These are phyloP conservation scores for Epinephelus fuscoguttatus DNA, from an alignment of 2,113 vertebrate genomes.

Conservation along the genomic window DNA sequence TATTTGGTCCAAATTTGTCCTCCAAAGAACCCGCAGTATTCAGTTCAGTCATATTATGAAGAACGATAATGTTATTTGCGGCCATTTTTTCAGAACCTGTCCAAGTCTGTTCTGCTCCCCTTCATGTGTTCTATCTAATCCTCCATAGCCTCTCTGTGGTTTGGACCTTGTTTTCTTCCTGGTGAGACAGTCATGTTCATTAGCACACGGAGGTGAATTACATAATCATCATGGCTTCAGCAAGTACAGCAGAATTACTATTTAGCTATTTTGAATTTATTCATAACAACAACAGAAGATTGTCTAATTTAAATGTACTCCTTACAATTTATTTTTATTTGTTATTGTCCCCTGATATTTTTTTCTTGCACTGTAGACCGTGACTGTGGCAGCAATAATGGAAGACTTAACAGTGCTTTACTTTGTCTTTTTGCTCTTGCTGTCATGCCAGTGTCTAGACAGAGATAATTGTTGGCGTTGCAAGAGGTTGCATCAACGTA, in stretches of 20 bases:
- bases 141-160: conserved; percentile 2
- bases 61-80: conserved; percentile 3
- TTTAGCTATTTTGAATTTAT: not conserved
- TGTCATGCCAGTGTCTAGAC: conserved; percentile 45
- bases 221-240: not conserved
- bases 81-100: conserved; percentile 4
- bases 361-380: not conserved
- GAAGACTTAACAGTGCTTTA: not conserved
- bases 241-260: not conserved
- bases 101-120: not conserved
- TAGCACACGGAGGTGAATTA: not conserved
- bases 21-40: not conserved
- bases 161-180: conserved; percentile 9
- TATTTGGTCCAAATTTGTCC: not conserved
- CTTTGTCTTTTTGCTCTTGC: conserved; percentile 35
- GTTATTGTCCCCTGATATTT: not conserved
- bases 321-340: not conserved
- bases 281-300: not conserved
- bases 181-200: conserved; percentile 7
- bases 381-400: not conserved
- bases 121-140: not conserved
- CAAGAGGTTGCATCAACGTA: conserved; percentile 69
- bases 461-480: conserved; percentile 59
- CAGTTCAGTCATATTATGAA: conserved; percentile 1
- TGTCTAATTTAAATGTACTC: not conserved